Evolutionary conservation across 2,113 vertebrate genomes (phyloP).

Genomic region (Perccottus glenii): DNA sequence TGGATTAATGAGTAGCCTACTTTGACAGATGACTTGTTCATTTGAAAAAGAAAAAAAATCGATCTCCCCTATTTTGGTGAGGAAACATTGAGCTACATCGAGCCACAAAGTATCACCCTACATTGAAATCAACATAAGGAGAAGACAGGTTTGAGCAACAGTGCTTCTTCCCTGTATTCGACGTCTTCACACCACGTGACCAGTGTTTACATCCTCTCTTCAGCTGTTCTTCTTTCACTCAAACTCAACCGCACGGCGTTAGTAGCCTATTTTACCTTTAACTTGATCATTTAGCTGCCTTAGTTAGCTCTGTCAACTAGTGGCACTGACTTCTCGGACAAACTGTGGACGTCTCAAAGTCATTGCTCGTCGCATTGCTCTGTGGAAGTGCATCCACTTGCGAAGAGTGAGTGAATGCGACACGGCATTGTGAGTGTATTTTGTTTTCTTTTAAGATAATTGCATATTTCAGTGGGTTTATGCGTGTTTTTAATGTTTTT

Average conservation of each 20-base stretch:
- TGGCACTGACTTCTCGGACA: background rate
- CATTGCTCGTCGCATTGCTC: conserved; percentile 41
- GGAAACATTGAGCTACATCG: too few species aligned
- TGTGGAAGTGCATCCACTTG: conserved; percentile 2
- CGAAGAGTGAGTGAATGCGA: conserved; percentile 56
- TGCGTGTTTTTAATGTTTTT: rapidly evolving
- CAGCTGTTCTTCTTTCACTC: conserved; percentile 67
- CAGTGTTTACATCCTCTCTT: conserved; percentile 77
- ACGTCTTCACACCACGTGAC: conserved; percentile 68
- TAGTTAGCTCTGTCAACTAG: background rate
- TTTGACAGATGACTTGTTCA: too few species aligned
- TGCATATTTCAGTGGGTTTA: background rate
- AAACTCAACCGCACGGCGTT: conserved; percentile 22
- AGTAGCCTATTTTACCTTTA: background rate
- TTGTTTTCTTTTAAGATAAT: background rate
- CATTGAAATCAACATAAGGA: background rate
- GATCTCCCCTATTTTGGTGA: too few species aligned
- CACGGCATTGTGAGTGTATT: conserved; percentile 61
- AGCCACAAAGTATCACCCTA: background rate
- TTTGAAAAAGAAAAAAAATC: too few species aligned
- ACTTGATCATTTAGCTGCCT: background rate
- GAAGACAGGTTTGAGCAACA: conserved; percentile 38
- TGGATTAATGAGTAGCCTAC: too few species aligned
- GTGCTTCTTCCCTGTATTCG: conserved; percentile 44
- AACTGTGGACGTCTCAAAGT: conserved; percentile 2